Percentiles rank a stretch among this genome's conserved stretches.
Conservation (phyloP, 2,113 vertebrate species). For the Sapayoa aenigma region DNA sequence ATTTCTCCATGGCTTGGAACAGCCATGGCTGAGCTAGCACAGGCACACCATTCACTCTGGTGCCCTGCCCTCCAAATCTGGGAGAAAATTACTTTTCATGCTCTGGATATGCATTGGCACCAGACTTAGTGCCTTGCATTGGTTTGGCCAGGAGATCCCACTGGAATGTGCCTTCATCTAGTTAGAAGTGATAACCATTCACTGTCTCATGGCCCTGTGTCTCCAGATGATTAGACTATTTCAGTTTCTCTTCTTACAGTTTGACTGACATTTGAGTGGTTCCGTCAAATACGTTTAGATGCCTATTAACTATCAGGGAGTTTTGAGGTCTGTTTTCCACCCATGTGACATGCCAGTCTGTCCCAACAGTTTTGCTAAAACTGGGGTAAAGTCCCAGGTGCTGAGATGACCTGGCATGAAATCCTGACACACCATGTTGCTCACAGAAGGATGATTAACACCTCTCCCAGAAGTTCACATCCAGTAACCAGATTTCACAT, state of each 20-base stretch:
- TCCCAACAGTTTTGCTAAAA: neutral
- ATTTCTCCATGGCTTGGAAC: neutral
- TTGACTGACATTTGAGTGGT: neutral
- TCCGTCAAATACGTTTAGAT: neutral
- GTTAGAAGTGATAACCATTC: accelerated
- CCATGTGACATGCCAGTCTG: neutral
- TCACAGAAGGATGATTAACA: neutral
- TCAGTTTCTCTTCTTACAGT: neutral
- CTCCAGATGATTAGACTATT: neutral
- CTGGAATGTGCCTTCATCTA: neutral
- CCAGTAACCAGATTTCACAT: neutral
- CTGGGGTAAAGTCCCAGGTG: neutral
- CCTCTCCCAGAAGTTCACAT: neutral
- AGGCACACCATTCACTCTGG: neutral
- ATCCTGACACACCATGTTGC: neutral
- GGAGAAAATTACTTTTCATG: neutral
- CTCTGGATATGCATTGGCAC: neutral
- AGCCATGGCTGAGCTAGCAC: neutral
- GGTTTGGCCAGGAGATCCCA: neutral
- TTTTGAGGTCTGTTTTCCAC: neutral
- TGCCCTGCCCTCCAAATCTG: neutral
- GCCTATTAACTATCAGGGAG: neutral
- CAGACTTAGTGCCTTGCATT: neutral
- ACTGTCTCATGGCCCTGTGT: accelerated
- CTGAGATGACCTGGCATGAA: neutral